Conservation (phyloP, 2,888 invertebrate species). For the Fragum sueziense region DNA sequence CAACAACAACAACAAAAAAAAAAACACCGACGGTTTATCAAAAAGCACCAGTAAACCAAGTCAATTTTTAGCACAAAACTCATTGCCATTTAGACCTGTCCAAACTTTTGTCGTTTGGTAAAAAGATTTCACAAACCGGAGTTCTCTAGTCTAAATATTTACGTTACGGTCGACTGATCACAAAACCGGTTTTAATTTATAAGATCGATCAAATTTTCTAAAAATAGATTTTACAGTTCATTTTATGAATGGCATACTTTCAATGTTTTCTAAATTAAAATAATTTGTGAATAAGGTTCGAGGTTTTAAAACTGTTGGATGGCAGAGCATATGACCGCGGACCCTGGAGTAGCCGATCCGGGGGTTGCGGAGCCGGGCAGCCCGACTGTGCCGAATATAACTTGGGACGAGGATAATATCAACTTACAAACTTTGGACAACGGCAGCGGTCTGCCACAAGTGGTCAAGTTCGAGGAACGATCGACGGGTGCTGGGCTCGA, state of each 20-base stretch:
- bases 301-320: background rate
- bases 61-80: too few species aligned
- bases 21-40: too few species aligned
- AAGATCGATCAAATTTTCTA: background rate
- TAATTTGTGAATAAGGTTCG: too few species aligned
- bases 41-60: too few species aligned
- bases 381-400: constrained; percentile 21
- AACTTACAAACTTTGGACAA: constrained; percentile 36
- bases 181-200: background rate
- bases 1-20: too few species aligned
- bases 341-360: background rate
- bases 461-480: constrained; percentile 39
- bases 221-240: background rate
- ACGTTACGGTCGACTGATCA: background rate
- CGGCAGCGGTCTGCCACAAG: constrained; percentile 43
- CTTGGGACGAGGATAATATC: constrained; percentile 37
- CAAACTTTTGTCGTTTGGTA: too few species aligned
- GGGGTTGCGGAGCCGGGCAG: background rate
- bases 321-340: background rate
- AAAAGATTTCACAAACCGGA: too few species aligned
- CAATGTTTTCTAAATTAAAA: background rate
- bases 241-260: background rate
- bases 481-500: constrained; percentile 17
- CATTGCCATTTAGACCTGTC: too few species aligned
- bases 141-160: background rate